These are phyloP conservation scores for Tetheella fluctuosa DNA, from an alignment of 2,888 invertebrate genomes.

Conservation along the genomic window DNA sequence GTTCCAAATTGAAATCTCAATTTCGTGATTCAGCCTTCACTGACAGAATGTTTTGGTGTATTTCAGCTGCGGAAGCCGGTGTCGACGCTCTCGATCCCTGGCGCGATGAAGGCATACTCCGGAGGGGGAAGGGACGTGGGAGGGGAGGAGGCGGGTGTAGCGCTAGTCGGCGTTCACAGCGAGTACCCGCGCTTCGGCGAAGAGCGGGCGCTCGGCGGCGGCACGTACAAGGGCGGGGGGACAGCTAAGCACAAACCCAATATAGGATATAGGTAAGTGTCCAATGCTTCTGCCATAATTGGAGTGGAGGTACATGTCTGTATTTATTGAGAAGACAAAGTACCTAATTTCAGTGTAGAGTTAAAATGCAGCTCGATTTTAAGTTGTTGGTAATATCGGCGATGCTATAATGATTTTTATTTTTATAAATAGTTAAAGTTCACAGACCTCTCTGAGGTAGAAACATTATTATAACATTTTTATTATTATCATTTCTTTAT, in stretches of 20 bases:
- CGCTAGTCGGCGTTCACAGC: slow-evolving; percentile 94
- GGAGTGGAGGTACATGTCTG: slow-evolving; percentile 33
- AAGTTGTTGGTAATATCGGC: no score
- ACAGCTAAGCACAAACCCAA: slow-evolving; percentile 95
- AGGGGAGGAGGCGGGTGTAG: slow-evolving; percentile 93
- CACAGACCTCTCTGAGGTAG: no score
- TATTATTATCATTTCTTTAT: not conserved
- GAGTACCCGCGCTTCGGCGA: slow-evolving; percentile 96
- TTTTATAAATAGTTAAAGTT: not conserved
- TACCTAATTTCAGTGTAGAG: slow-evolving; percentile 15
- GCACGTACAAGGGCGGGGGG: slow-evolving; percentile 89
- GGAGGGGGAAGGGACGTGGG: slow-evolving; percentile 85
- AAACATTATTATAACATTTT: no score
- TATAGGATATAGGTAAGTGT: slow-evolving; percentile 91
- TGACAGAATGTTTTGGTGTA: slow-evolving; percentile 34
- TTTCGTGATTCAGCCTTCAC: slow-evolving; percentile 24
- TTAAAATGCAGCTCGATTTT: slow-evolving; percentile 11
- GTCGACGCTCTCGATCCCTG: slow-evolving; percentile 98
- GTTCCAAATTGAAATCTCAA: slow-evolving; percentile 22
- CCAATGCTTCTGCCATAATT: slow-evolving; percentile 43
- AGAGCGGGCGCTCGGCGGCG: slow-evolving; percentile 91
- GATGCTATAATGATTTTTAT: not conserved
- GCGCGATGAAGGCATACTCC: slow-evolving; percentile 92
- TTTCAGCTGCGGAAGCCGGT: slow-evolving; percentile 98
- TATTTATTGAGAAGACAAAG: not conserved